A percentile compares a stretch with the other conserved stretches of the same genome.
Evolutionary conservation across 2,797 vertebrate species (phyloP).

Genomic region (Sebastes melanostomus): DNA sequence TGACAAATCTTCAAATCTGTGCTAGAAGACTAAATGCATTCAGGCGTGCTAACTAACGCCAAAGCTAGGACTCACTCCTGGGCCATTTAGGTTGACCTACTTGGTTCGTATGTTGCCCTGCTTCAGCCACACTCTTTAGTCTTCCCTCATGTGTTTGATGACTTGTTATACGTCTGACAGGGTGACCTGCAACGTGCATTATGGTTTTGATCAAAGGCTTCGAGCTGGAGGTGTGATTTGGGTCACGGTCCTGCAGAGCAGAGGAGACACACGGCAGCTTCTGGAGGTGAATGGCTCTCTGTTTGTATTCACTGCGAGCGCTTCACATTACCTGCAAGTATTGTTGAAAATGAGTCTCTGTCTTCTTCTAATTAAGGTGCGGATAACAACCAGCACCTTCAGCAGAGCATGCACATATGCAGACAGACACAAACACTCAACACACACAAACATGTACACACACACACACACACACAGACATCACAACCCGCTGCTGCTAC

Average conservation of each 20-base stretch:
- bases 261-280: conserved; percentile 12
- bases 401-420: conserved; percentile 70
- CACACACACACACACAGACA: conserved; percentile 41
- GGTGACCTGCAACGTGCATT: neutral
- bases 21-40: conserved; percentile 22
- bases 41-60: neutral
- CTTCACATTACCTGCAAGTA: conserved; percentile 67
- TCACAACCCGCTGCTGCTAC: conserved; percentile 69
- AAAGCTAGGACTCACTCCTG: conserved; percentile 24
- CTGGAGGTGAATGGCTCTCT: conserved; percentile 44
- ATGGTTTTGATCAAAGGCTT: conserved; percentile 34
- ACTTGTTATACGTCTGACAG: neutral
- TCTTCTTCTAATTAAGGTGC: conserved; percentile 79
- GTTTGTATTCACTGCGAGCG: conserved; percentile 50
- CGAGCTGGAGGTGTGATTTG: conserved; percentile 30
- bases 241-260: conserved; percentile 34
- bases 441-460: conserved; percentile 7
- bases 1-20: conserved; percentile 27
- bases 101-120: conserved; percentile 29
- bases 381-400: conserved; percentile 77
- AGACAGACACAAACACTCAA: conserved; percentile 54
- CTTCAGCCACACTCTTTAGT: neutral
- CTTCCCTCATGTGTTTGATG: neutral
- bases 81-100: conserved; percentile 52
- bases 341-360: conserved; percentile 70